Evolutionary conservation across 2,888 invertebrate genomes (phyloP).

Genomic region (Epiblema foenella): DNA sequence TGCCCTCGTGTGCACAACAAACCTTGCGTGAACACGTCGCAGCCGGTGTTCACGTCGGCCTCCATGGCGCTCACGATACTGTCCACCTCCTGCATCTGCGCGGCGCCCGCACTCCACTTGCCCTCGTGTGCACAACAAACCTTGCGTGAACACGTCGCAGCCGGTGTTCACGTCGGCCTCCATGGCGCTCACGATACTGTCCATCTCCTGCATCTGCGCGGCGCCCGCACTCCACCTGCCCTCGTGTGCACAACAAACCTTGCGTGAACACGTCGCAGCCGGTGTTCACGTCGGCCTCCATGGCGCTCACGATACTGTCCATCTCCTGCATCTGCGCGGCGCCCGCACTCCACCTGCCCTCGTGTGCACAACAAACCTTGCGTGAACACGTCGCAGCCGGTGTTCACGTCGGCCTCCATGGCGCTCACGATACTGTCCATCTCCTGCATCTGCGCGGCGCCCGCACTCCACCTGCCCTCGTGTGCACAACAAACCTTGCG

Average conservation of each 20-base stretch:
- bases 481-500: slow-evolving; percentile 1
- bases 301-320: no score
- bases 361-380: slow-evolving; percentile 50
- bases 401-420: slow-evolving; percentile 84
- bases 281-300: slow-evolving; percentile 15
- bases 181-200: slow-evolving; percentile 85
- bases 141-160: slow-evolving; percentile 63
- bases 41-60: slow-evolving; percentile 12
- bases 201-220: slow-evolving; percentile 78
- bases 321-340: no score
- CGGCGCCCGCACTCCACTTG: no score
- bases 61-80: not conserved
- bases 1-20: no score
- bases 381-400: slow-evolving; percentile 30
- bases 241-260: slow-evolving; percentile 47
- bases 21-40: not conserved
- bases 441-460: slow-evolving; percentile 75
- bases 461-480: no score
- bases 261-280: not conserved
- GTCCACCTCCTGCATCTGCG: no score
- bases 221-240: slow-evolving; percentile 69
- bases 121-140: not conserved
- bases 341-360: no score
- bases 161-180: slow-evolving; percentile 79
- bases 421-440: slow-evolving; percentile 84